phyloP scores from a whole-genome alignment of 2,113 vertebrate species.

The Ptychochromis oligacanthus region DNA sequence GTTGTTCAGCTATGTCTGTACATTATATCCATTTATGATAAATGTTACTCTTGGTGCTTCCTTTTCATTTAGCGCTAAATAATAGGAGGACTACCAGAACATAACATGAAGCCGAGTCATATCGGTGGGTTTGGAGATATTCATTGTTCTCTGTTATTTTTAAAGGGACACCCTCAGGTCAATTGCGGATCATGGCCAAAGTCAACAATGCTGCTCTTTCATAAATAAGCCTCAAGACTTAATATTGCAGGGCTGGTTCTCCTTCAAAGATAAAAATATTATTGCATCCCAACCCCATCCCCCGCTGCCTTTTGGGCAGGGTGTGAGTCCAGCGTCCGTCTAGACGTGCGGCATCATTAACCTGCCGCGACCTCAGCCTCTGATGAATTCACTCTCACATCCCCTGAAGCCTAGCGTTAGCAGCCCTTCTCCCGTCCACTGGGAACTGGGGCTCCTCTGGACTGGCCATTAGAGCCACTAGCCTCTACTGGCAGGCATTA shows the following conservation, averaged over 20 bases:
- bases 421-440: conserved; percentile 55
- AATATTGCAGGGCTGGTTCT: conserved; percentile 52
- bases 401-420: conserved; percentile 69
- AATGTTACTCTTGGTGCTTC: conserved; percentile 14
- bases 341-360: conserved; percentile 83
- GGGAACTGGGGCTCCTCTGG: conserved; percentile 73
- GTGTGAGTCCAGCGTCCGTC: conserved; percentile 72
- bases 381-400: conserved; percentile 88
- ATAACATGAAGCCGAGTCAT: background rate
- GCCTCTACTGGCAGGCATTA: conserved; percentile 76
- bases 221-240: conserved; percentile 53
- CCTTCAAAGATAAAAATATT: conserved; percentile 57
- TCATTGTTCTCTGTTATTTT: conserved; percentile 40
- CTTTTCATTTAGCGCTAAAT: conserved; percentile 23
- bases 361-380: conserved; percentile 74
- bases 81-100: background rate
- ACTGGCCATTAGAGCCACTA: conserved; percentile 86
- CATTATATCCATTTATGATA: conserved; percentile 49
- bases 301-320: conserved; percentile 56
- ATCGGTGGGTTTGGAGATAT: conserved; percentile 1
- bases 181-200: conserved; percentile 43
- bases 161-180: conserved; percentile 35
- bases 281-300: conserved; percentile 45
- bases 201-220: conserved; percentile 53
- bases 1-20: conserved; percentile 9